Percentiles rank a stretch among this genome's conserved stretches.
Conservation (phyloP, 2,113 vertebrate genomes). For the Seriola dumerili region DNA sequence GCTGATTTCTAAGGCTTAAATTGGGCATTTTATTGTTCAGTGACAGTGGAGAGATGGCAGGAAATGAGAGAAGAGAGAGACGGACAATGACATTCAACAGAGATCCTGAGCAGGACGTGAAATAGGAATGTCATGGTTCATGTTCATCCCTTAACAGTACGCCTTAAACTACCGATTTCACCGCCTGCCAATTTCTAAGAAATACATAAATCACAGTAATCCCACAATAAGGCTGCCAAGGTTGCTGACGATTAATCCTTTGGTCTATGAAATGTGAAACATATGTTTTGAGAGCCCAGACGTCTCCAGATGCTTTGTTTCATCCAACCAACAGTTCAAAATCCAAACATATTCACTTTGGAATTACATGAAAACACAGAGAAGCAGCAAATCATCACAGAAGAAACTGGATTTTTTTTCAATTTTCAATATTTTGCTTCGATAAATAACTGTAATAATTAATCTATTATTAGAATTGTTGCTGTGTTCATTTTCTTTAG, state of each 20-base stretch:
- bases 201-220: constrained; percentile 7
- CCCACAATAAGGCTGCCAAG: not conserved
- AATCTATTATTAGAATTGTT: not conserved
- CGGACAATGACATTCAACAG: not conserved
- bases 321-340: not conserved
- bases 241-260: not conserved
- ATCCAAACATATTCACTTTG: not conserved
- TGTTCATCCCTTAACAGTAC: not conserved
- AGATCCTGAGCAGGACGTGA: not conserved
- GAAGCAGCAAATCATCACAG: not conserved
- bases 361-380: not conserved
- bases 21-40: not conserved
- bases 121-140: not conserved
- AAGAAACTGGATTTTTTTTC: too few relatives aligned
- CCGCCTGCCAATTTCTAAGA: not conserved
- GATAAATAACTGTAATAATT: not conserved
- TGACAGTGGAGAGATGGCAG: not conserved
- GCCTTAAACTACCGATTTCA: not conserved
- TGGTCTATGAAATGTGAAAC: not conserved
- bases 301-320: not conserved
- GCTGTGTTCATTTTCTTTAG: not conserved
- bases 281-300: constrained; percentile 1
- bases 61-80: not conserved
- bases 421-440: not conserved
- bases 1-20: too few relatives aligned